phyloP scores from a whole-genome alignment of 2,113 vertebrate genomes.

The Tor tambroides region DNA sequence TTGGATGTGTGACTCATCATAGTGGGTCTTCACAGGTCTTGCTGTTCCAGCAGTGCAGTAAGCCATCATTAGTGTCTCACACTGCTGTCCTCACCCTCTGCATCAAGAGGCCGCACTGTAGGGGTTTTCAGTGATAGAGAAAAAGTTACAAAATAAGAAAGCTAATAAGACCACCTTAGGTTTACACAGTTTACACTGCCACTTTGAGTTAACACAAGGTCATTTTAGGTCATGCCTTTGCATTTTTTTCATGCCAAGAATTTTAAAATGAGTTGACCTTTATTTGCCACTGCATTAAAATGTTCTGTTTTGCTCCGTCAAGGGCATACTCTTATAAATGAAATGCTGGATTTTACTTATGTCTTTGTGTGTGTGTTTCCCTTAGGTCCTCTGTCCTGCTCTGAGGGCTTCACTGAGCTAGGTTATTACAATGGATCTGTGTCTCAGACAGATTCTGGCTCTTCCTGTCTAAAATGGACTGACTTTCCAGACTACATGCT shows the following conservation, averaged over 20 bases:
- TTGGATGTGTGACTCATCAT: conserved; percentile 33
- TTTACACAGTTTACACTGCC: background rate
- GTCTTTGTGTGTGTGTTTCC: conserved; percentile 34
- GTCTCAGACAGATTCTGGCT: conserved; percentile 75
- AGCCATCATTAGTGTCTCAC: conserved; percentile 43
- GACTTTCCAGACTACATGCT: conserved; percentile 84
- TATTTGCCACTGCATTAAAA: background rate
- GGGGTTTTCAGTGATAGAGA: conserved; percentile 22
- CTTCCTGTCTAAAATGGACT: conserved; percentile 80
- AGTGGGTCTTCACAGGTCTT: background rate
- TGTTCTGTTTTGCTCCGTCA: background rate
- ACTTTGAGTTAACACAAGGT: background rate
- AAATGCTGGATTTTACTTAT: background rate
- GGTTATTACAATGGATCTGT: conserved; percentile 82
- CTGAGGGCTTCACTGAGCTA: conserved; percentile 65
- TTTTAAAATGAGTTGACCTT: background rate
- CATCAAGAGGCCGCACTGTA: background rate
- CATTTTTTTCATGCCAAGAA: background rate
- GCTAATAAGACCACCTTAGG: conserved; percentile 7
- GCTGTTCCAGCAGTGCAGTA: conserved; percentile 27
- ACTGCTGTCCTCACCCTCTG: background rate
- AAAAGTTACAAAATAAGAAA: background rate
- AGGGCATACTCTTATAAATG: background rate
- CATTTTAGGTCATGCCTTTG: background rate
- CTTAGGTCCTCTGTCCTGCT: conserved; percentile 71